Evolutionary conservation across 2,797 vertebrate species (phyloP).

Genomic region (Phoebastria nigripes): DNA sequence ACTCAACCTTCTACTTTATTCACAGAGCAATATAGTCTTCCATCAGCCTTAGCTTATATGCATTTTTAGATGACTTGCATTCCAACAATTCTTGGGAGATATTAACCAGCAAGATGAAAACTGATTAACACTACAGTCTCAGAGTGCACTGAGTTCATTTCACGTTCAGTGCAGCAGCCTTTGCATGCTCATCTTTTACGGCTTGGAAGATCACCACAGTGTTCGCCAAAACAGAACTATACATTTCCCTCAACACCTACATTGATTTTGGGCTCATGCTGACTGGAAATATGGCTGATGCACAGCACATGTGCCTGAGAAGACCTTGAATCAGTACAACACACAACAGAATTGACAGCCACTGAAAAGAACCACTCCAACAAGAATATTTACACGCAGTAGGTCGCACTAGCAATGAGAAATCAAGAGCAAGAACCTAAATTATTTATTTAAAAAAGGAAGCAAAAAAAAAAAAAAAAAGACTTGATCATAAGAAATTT

Average conservation of each 20-base stretch:
- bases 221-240: not conserved
- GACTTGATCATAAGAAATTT: not conserved
- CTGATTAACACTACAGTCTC: not conserved
- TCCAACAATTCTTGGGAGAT: not conserved
- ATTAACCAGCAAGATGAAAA: not conserved
- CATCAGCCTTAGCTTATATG: not conserved
- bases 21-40: not conserved
- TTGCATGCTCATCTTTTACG: rapidly evolving
- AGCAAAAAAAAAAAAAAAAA: not conserved
- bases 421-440: not conserved
- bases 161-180: not conserved
- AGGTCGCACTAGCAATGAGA: not conserved
- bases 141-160: rapidly evolving
- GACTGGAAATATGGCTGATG: not conserved
- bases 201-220: not conserved
- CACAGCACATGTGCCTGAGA: not conserved
- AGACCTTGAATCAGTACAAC: not conserved
- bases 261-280: rapidly evolving
- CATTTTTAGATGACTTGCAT: not conserved
- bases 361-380: not conserved
- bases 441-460: not conserved
- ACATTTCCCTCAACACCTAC: not conserved
- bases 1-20: not conserved
- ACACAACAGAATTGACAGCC: not conserved
- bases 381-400: not conserved